phyloP scores from a whole-genome alignment of 2,797 vertebrate genomes.

The Miopithecus talapoin region DNA sequence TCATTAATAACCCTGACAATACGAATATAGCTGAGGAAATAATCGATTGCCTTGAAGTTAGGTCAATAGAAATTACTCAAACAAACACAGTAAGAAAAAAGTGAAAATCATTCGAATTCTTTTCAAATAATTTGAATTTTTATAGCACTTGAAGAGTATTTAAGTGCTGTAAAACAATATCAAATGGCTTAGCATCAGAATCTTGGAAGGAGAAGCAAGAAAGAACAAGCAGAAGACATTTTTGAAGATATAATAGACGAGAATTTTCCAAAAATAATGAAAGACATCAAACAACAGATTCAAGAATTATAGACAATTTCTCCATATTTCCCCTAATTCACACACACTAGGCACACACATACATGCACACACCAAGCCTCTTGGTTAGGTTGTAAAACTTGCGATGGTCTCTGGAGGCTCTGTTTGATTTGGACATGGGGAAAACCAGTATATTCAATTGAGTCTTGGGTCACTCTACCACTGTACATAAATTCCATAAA shows the following conservation, averaged over 20 bases:
- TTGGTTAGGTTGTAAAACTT: not conserved
- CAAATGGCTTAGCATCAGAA: not conserved
- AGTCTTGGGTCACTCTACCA: not conserved
- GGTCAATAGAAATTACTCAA: not conserved
- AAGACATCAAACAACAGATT: not conserved
- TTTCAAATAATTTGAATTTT: too few relatives aligned
- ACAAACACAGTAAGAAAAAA: not conserved
- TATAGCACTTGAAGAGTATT: too few relatives aligned
- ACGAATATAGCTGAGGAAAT: not conserved
- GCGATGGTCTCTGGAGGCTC: not conserved
- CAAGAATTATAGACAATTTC: not conserved
- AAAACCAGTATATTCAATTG: not conserved
- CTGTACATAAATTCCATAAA: not conserved
- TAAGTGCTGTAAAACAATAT: not conserved
- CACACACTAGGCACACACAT: not conserved
- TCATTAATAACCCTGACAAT: not conserved
- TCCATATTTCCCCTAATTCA: not conserved
- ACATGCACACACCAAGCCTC: not conserved
- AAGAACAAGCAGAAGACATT: not conserved
- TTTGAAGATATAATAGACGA: not conserved
- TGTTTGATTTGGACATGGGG: not conserved
- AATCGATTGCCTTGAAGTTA: not conserved
- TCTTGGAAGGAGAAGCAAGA: not conserved
- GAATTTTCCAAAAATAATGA: not conserved
- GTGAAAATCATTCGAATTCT: too few relatives aligned